phyloP scores from a whole-genome alignment of 2,113 vertebrate species.

The Colaptes auratus region DNA sequence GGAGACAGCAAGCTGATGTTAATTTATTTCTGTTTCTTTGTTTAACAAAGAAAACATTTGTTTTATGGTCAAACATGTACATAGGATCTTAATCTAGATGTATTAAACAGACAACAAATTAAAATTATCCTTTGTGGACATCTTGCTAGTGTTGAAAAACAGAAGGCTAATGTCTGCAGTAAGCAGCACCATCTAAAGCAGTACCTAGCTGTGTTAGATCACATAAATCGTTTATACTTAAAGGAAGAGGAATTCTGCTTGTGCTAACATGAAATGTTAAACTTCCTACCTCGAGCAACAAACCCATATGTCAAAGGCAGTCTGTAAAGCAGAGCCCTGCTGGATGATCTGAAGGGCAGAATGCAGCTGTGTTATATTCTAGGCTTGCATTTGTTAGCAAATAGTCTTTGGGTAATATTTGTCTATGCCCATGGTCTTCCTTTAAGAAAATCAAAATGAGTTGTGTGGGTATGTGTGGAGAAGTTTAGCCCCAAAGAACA shows the following conservation, averaged over 20 bases:
- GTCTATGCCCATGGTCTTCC: background rate
- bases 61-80: background rate
- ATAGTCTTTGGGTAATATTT: background rate
- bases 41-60: background rate
- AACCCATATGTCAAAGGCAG: constrained; percentile 45
- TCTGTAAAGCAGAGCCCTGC: background rate
- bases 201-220: constrained; percentile 34
- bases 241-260: constrained; percentile 33
- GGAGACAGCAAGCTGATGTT: background rate
- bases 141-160: background rate
- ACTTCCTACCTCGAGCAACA: constrained; percentile 41
- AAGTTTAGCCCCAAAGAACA: constrained; percentile 67
- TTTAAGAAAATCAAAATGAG: background rate
- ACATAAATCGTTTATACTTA: constrained; percentile 56
- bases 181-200: constrained; percentile 40
- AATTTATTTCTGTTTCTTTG: constrained; percentile 23
- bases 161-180: constrained; percentile 36
- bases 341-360: constrained; percentile 47
- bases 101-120: constrained; percentile 32
- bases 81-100: constrained; percentile 20
- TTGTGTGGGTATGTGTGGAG: background rate
- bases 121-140: constrained; percentile 41
- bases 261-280: constrained; percentile 52
- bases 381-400: background rate
- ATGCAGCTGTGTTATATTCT: background rate